Percentiles rank a stretch among this genome's conserved stretches.
phyloP scores from a whole-genome alignment of 2,888 invertebrate genomes.

The Xestobium rufovillosum region DNA sequence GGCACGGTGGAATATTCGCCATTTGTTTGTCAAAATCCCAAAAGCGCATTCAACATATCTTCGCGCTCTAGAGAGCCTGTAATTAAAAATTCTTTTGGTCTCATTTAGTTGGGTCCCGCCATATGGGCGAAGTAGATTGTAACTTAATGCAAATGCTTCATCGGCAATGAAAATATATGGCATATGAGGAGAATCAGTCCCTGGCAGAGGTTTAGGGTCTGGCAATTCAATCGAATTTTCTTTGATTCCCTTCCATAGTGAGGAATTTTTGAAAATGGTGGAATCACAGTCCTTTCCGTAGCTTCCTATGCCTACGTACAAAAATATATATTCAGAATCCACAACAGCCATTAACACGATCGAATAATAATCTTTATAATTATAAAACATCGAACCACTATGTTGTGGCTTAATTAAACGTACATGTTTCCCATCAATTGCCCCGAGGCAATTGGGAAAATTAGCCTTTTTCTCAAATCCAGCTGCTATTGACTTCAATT shows the following conservation, averaged over 20 bases:
- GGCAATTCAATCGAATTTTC: conserved; percentile 26
- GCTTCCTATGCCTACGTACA: conserved; percentile 26
- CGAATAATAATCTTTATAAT: conserved; percentile 28
- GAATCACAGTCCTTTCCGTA: conserved; percentile 23
- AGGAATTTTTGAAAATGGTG: conserved; percentile 19
- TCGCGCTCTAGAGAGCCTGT: conserved; percentile 27
- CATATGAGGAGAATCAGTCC: too few species aligned
- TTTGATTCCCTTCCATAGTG: conserved; percentile 24
- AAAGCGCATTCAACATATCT: conserved; percentile 30
- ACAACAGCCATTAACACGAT: conserved; percentile 29
- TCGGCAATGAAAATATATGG: conserved; percentile 29
- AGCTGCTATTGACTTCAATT: conserved; percentile 9
- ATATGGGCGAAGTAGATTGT: conserved; percentile 26
- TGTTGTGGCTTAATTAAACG: conserved; percentile 25
- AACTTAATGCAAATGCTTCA: conserved; percentile 26
- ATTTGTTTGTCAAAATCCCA: too few species aligned
- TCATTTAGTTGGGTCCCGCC: conserved; percentile 23
- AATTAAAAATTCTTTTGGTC: conserved; percentile 28
- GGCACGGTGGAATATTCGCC: too few species aligned
- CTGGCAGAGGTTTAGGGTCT: conserved; percentile 22
- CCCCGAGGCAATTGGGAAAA: conserved; percentile 27
- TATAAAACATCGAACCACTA: conserved; percentile 28
- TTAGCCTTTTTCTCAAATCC: conserved; percentile 27
- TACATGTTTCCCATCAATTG: conserved; percentile 26
- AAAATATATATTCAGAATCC: conserved; percentile 29